Base-by-base conservation (phyloP, 2,113 vertebrate genomes). In the Catharus bicknelli region DNA sequence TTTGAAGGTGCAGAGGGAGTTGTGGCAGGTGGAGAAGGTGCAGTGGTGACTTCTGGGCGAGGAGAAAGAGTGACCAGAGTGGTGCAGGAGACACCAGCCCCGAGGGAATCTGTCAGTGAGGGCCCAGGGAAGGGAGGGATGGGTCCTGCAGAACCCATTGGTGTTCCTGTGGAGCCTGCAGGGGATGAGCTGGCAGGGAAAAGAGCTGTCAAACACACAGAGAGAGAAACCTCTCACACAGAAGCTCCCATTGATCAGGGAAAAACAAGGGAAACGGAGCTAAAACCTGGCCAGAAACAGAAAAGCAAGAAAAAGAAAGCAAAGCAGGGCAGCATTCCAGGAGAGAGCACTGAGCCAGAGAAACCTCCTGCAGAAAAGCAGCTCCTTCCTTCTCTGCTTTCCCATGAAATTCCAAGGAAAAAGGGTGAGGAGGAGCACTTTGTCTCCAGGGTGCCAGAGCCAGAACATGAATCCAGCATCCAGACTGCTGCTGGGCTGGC, bases 401-500 rank as follows among this genome's bases (percentile, higher is more conserved):
- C 91, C 88, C 92, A 79, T 53, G 70, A 93, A 87, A 83, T 61
- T 27, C 74, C 86, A 61, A 69, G 53, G 69, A 80, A 88, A n/a
- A 74, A 86, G 66, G 84, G 79, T 36, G 93, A 75, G 86, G 79
- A 89, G 64, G 92, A 77, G 86, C 74, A 57, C 51, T 47, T 93
- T 1, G 17, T 69, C 93, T 93, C 97, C 40, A 75, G 95, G 29
- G 55, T 72, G 0, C 59, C 93, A 10, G 97, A 98, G 94, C 97
- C 97, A 72, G 40, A 83, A n/a, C 18, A 1, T 21, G 88, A 90
- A 84, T 47, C 59, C 48, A 55, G 45, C 70, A 30, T 11, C 3
- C 7, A 16, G 58, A 1, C 63, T 26, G 8, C 61, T 75, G 79
- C 69, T 74, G 93, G 12, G 9, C 13, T 87, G 61, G 69, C 59